Evolutionary conservation across 2,888 invertebrate genomes (phyloP), one percentile per base, ranked within the genome.

Genomic region (Germaria angustata): DNA sequence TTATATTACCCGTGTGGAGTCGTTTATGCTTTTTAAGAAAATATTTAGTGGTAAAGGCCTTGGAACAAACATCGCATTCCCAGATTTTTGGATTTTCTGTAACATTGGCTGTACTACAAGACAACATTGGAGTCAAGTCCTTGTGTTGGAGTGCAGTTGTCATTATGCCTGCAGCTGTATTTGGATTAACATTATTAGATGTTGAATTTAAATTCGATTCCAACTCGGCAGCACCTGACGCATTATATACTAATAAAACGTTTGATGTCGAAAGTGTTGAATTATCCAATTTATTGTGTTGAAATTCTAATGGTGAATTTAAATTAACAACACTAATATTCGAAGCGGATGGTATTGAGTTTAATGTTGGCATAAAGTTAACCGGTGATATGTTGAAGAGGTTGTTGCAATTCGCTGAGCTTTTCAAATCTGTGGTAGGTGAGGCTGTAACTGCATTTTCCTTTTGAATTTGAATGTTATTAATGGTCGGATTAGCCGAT

Each of bases 11-110:
- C 91, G 96, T 96, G 90, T 97, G 97, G 80, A 97, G 92, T 85
- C 96, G 93, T 91, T 96, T 96, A 90, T 97, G 97, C 91, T 97
- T 97, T 91, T 96, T 96, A 85, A 97, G 91, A 88, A 97, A 97
- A 92, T 97, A 96, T 91, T 97, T 97, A 1, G 96, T 97, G 0
- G 96, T 96, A 88, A 97, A 97, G 90, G 94, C 93, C 92, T 97
- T 97, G 73, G 93, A 93, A 90, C 97, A 97, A 53, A 95, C 94
- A 87, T 96, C 96, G 88, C 97, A 97, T 88, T 95, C 95, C 96
- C 96, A 97, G 88, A 95, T 95, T 90, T 96, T 96, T 68, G 94
- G 94, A 84, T 95, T 95, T 68, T 86, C 87, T 0, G 22, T 46
- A n/a, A 63, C 34, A 61, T 22, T 84, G 20, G 59, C 61, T 32